Evolutionary conservation across 2,888 invertebrate species (phyloP).

Genomic region (Prosopocoilus inquinatus): DNA sequence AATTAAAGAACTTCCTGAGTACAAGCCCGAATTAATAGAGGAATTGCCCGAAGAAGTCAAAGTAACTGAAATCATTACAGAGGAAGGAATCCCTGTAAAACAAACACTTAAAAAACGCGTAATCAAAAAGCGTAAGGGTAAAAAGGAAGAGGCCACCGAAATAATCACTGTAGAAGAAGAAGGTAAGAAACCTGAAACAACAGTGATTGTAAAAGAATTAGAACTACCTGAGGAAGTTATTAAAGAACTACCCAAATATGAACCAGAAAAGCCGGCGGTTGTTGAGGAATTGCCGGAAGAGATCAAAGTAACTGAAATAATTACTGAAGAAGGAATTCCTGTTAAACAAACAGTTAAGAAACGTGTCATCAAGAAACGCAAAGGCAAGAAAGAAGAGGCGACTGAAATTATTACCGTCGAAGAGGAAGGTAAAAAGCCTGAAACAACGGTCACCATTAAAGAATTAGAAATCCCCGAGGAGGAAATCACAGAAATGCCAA

Average conservation of each 20-base stretch:
- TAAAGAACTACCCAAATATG: slow-evolving; percentile 5
- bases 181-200: slow-evolving; percentile 40
- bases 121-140: slow-evolving; percentile 26
- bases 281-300: slow-evolving; percentile 34
- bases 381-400: slow-evolving; percentile 38
- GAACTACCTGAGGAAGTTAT: slow-evolving; percentile 24
- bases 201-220: slow-evolving; percentile 36
- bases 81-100: slow-evolving; percentile 39
- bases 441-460: neutral
- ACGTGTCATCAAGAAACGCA: slow-evolving; percentile 33
- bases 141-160: slow-evolving; percentile 40
- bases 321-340: slow-evolving; percentile 38
- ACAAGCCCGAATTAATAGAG: slow-evolving; percentile 13
- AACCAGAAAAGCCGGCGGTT: slow-evolving; percentile 13
- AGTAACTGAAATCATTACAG: slow-evolving; percentile 34
- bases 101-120: slow-evolving; percentile 30
- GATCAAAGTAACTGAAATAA: slow-evolving; percentile 37
- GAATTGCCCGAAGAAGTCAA: slow-evolving; percentile 29
- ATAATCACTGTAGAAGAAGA: slow-evolving; percentile 38
- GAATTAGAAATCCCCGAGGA: no score
- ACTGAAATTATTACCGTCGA: slow-evolving; percentile 50
- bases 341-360: slow-evolving; percentile 35
- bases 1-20: neutral
- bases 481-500: neutral
- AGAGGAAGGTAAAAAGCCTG: slow-evolving; percentile 32